These are phyloP conservation scores for Capreolus pygargus DNA, from an alignment of 2,113 vertebrate genomes.

Conservation along the genomic window DNA sequence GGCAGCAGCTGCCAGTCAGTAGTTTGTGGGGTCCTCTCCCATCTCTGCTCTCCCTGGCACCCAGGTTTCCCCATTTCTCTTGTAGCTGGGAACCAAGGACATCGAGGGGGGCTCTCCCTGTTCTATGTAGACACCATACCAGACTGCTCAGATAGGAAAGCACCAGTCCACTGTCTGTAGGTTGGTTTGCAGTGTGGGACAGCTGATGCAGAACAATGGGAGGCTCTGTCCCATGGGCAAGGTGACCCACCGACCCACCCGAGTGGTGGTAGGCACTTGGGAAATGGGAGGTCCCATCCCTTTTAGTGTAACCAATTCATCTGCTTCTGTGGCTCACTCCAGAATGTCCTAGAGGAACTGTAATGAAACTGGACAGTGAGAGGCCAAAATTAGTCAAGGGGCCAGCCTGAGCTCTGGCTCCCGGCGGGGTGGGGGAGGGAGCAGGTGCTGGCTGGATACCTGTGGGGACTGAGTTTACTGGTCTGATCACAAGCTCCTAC, in stretches of 20 bases:
- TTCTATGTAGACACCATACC: fast-evolving
- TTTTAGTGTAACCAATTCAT: not conserved
- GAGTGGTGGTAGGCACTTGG: fast-evolving
- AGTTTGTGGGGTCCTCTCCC: not conserved
- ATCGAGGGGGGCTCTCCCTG: not conserved
- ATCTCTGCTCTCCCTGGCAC: too few relatives aligned
- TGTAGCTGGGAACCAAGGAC: not conserved
- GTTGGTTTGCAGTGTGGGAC: not conserved
- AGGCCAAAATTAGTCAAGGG: not conserved
- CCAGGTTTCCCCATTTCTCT: not conserved
- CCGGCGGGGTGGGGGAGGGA: not conserved
- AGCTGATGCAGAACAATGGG: not conserved
- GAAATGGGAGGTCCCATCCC: fast-evolving
- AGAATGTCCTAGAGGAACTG: not conserved
- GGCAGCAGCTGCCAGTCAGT: not conserved
- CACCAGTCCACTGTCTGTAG: fast-evolving
- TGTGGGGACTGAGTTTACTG: not conserved
- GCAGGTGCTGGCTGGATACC: not conserved
- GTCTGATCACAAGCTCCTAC: not conserved
- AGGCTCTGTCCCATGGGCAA: not conserved
- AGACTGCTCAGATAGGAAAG: not conserved
- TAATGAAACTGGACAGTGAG: not conserved
- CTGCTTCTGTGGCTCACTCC: not conserved
- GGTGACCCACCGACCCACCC: not conserved
- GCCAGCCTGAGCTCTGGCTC: not conserved